Base-by-base conservation (phyloP, 64 coral and sea anemone species). In the Platygyra sinensis region DNA sequence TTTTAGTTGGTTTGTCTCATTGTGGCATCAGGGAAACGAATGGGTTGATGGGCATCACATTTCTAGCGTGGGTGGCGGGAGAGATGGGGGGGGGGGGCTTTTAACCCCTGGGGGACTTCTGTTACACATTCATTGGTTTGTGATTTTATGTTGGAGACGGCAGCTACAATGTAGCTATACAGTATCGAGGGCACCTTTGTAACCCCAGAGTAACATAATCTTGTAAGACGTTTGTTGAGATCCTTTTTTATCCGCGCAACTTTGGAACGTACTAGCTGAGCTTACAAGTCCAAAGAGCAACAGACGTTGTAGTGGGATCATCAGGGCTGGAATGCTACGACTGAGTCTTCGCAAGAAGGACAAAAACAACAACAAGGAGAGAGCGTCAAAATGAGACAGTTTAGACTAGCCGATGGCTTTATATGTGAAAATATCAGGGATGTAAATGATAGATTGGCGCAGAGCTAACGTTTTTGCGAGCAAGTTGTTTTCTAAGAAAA, bases 311-410 rank as follows among this genome's bases (percentile, higher is more conserved):
- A 85, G 81, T 33, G 81, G 39, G 39, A 27, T 85, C 51, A 27
- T 85, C 63, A 46, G 32, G 62, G 67, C 62, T 71, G 81, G 81
- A 39, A 46, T 85, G 11, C 62, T 85, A 0, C 81, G 81, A 85
- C 24, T 85, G 81, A 85, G 81, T 50, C 17, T 42, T 39, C 81
- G 81, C 32, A 85, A 85, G 81, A 85, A 85, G 24, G 81, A 85
- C 31, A 85, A 51, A 24, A 71, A 77, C 22, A 50, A 77, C 39
- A 50, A 77, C 7, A 49, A 49, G 62, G 4, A 39, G 22, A 29
- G n/a, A 25, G 24, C 65, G 22, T 27, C 65, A 8, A 69, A 69
- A 69, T 69, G 25, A 57, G 42, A 46, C 42, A 46, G 3, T 46
- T 46, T 46, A 46, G 5, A 46, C 42, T 8, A 46, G 42, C 54